phyloP scores from a whole-genome alignment of 2,888 invertebrate genomes.

The Leucophenga maculata region DNA sequence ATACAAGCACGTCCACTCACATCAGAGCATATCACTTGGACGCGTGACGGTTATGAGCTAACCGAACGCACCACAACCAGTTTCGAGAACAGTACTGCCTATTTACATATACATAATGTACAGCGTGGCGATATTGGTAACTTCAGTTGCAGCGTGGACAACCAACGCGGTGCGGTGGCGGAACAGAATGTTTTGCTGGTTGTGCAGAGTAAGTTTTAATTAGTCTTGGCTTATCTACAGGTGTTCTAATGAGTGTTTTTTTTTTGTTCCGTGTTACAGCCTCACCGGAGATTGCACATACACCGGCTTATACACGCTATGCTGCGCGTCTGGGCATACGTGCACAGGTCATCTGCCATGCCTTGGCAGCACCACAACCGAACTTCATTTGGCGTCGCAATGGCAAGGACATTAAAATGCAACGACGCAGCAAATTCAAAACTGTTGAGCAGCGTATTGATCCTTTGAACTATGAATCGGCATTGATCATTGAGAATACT shows the following conservation, averaged over 20 bases:
- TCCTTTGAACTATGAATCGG: slow-evolving; percentile 62
- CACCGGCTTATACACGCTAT: slow-evolving; percentile 61
- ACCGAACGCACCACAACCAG: slow-evolving; percentile 58
- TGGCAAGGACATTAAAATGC: slow-evolving; percentile 68
- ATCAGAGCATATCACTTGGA: slow-evolving; percentile 66
- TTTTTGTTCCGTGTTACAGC: slow-evolving; percentile 44
- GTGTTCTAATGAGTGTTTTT: background rate
- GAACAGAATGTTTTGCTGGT: slow-evolving; percentile 63
- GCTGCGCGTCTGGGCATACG: slow-evolving; percentile 65
- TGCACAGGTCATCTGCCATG: slow-evolving; percentile 62
- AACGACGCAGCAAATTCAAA: slow-evolving; percentile 65
- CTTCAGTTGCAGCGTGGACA: slow-evolving; percentile 68
- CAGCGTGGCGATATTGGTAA: slow-evolving; percentile 68
- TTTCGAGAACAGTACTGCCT: slow-evolving; percentile 66
- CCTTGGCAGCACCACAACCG: slow-evolving; percentile 65
- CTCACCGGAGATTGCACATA: slow-evolving; percentile 66
- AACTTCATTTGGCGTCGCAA: slow-evolving; percentile 68
- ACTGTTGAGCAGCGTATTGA: slow-evolving; percentile 62
- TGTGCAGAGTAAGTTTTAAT: slow-evolving; percentile 65
- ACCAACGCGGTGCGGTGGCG: slow-evolving; percentile 62
- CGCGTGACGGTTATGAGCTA: slow-evolving; percentile 65
- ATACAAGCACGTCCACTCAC: slow-evolving; percentile 65
- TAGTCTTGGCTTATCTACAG: background rate
- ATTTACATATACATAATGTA: slow-evolving; percentile 65
- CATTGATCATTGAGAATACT: slow-evolving; percentile 64